A percentile compares a stretch with the other conserved stretches of the same genome.
phyloP scores from a whole-genome alignment of 2,888 invertebrate species.

The Mesorhabditis spiculigera region DNA sequence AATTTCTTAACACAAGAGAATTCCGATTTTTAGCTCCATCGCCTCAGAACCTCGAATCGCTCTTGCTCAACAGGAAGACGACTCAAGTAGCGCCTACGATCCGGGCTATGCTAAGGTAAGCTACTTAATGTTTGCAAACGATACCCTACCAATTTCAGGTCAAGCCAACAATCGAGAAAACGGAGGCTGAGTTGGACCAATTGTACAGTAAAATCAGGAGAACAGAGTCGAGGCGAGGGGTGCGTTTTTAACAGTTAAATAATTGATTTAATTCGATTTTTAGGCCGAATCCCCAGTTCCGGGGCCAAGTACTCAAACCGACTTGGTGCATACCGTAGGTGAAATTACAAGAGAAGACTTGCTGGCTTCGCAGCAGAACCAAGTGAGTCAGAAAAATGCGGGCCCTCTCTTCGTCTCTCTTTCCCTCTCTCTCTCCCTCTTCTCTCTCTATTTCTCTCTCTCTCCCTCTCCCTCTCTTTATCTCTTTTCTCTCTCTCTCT shows the following conservation, averaged over 20 bases:
- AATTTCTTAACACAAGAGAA: conserved; percentile 1
- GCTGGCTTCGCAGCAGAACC: background rate
- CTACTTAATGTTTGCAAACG: conserved; percentile 8
- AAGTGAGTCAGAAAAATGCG: background rate
- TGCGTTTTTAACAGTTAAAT: conserved; percentile 28
- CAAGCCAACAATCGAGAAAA: conserved; percentile 19
- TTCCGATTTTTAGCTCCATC: conserved; percentile 40
- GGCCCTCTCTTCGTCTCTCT: too few species aligned
- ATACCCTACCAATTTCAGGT: conserved; percentile 26
- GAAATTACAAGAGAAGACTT: background rate
- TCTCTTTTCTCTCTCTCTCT: too few species aligned
- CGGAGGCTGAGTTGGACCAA: conserved; percentile 40
- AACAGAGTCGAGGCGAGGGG: background rate
- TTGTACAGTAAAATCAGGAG: conserved; percentile 24
- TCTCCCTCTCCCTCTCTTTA: too few species aligned
- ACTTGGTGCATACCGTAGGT: background rate
- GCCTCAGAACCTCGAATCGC: conserved; percentile 34
- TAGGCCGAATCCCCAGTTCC: background rate
- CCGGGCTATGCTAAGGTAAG: conserved; percentile 49
- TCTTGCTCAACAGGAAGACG: conserved; percentile 20
- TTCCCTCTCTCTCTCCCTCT: too few species aligned
- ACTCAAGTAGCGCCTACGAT: conserved; percentile 43
- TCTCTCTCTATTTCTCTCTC: too few species aligned
- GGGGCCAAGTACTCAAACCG: background rate
- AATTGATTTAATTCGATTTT: background rate